Base-by-base conservation (phyloP, 2,113 vertebrate genomes). In the Myotis davidii region DNA sequence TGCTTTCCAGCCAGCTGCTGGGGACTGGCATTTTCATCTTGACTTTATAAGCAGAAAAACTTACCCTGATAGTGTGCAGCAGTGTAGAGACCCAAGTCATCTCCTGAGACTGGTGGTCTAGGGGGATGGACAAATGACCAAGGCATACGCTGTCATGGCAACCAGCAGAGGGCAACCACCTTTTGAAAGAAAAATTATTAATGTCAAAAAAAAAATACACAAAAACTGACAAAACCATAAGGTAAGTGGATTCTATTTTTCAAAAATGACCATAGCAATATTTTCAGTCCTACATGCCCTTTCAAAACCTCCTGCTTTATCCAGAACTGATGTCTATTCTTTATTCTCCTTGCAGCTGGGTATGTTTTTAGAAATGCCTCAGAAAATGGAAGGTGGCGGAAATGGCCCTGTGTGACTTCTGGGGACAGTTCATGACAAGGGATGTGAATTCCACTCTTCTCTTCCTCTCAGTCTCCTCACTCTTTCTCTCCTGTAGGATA, bases 321-420 rank as follows among this genome's bases (percentile, higher is more conserved):
- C 10, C 18, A 52, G 73, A 72, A 10, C 0, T 50, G 23, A 39
- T 9, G 50, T 50, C 25, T 0, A 3, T 5, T 69, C 27, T 90
- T 27, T 34, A 29, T 52, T 42, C 27, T 72, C 29, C n/a, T 13
- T 64, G 34, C 13, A 7, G 23, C 29, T 23, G 8, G 2, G 4
- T 34, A 13, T 67, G 29, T 20, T 7, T 32, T 86, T 48, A 21
- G 29, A 73, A 23, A 48, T 14, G 23, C 37, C 6, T 86, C 17
- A 14, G 54, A 65, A 73, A 81, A 10, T 10, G 2, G 37, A 65
- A 34, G 5, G 54, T 20, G 48, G 34, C 17, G 17, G 13, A 61
- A n/a, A 0, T n/a, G 39, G 17, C 0, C 2, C 18, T 1, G 25
- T 13, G 37, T 32, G 59, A 32, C 17, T 12, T 69, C 48, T 0